phyloP scores from a whole-genome alignment of 2,113 vertebrate genomes.

The Chloroceryle aenea region DNA sequence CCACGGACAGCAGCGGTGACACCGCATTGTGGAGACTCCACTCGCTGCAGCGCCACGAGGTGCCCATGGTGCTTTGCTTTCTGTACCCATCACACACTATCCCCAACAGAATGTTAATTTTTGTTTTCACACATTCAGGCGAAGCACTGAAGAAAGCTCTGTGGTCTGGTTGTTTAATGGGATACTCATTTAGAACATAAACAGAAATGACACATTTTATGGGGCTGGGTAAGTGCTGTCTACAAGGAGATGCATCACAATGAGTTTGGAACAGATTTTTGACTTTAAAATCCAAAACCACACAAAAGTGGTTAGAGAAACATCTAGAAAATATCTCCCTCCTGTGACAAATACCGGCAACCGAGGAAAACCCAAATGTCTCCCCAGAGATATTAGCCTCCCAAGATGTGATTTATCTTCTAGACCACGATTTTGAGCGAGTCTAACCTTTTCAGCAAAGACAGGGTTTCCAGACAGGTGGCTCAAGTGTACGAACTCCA shows the following conservation, averaged over 20 bases:
- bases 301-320: neutral
- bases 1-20: neutral
- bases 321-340: neutral
- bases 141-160: neutral
- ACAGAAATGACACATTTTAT: neutral
- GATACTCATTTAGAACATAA: neutral
- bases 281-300: neutral
- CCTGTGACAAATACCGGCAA: neutral
- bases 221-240: neutral
- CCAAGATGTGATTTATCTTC: neutral
- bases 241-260: neutral
- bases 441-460: conserved; percentile 93
- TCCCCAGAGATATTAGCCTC: neutral
- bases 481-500: conserved; percentile 96
- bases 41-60: neutral
- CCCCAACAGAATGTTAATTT: neutral
- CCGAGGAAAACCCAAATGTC: neutral
- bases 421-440: neutral
- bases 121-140: neutral
- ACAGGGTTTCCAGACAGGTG: conserved; percentile 90
- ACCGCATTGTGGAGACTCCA: neutral
- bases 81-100: neutral
- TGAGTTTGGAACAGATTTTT: neutral
- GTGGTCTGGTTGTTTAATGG: neutral
- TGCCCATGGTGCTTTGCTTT: neutral